Evolutionary conservation across 1,140 invertebrate species (phyloP), one percentile per base, ranked within the genome.

Genomic region (Drosophila nigrodunni): DNA sequence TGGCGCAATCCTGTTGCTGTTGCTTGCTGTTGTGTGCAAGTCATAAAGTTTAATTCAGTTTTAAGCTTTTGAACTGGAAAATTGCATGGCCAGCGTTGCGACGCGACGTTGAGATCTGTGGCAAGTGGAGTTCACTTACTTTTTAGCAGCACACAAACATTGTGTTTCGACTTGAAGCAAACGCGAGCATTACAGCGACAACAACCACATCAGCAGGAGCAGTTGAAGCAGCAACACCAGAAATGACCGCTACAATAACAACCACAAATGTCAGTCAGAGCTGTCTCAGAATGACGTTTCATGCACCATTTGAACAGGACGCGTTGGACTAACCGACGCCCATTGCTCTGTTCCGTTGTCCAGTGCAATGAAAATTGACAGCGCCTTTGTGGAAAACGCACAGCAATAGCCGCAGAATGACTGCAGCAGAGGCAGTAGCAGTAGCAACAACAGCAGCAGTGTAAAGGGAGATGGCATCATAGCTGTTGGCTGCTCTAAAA

Each of bases 11-110:
- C 83, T 82, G 65, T 83, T 85, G 76, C 41, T 39, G 21, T 35
- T 65, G 54, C 18, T 46, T 62, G 52, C 41, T 49, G 67, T 62
- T 82, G 68, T 60, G 59, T 77, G 78, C 71, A 89, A 89, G 85
- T 89, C 85, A 89, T 89, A 89, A 89, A 89, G 80, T 89, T 89
- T 89, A 89, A 89, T 89, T 89, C 89, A 85, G 85, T 89, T 89
- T 89, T 89, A 89, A 89, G 86, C 85, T 87, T 89, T 89, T 89
- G 74, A 89, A 89, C 85, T 89, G 85, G 85, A 89, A 89, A 89
- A 89, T 89, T 89, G 85, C 85, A 87, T 88, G 80, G 61, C 52
- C 74, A 68, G 52, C 71, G 25, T 30, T 30, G 25, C 25, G 25
- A 30, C 6, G 25, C 25, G 35, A 57, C 37, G 59, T 47, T 60